phyloP scores from a whole-genome alignment of 2,888 invertebrate species.

The Tortricodes alternella region DNA sequence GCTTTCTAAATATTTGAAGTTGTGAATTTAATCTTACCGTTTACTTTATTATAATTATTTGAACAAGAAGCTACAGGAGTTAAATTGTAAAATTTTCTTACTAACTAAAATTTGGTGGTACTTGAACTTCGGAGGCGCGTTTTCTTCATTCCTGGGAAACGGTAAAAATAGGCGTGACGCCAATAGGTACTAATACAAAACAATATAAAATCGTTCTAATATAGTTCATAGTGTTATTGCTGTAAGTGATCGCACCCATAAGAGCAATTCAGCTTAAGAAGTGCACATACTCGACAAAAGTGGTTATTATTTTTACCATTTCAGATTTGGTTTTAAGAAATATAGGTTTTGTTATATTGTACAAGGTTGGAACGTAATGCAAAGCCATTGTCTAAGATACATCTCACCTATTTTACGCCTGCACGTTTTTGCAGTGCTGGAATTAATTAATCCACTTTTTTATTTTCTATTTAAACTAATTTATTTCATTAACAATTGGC shows the following conservation, averaged over 20 bases:
- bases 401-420: no score
- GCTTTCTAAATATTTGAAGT: constrained; percentile 33
- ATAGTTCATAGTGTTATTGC: constrained; percentile 32
- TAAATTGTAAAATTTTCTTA: background rate
- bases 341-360: background rate
- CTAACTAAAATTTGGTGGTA: background rate
- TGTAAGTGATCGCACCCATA: constrained; percentile 60
- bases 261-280: constrained; percentile 51
- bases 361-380: no score
- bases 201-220: constrained; percentile 36
- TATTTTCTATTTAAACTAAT: no score
- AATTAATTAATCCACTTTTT: no score
- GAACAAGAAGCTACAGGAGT: background rate
- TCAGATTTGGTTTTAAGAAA: no score
- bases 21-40: constrained; percentile 13
- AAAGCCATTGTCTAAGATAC: no score
- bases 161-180: background rate
- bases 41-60: constrained; percentile 16
- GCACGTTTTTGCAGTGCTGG: no score
- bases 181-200: constrained; percentile 3
- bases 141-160: background rate
- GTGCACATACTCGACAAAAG: background rate
- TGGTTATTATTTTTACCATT: background rate
- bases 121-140: background rate
- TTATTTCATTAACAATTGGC: no score